A percentile compares a stretch with the other conserved stretches of the same genome.
These are phyloP conservation scores for Himantopus leucocephalus DNA, from an alignment of 2,113 vertebrate species.

Conservation along the genomic window DNA sequence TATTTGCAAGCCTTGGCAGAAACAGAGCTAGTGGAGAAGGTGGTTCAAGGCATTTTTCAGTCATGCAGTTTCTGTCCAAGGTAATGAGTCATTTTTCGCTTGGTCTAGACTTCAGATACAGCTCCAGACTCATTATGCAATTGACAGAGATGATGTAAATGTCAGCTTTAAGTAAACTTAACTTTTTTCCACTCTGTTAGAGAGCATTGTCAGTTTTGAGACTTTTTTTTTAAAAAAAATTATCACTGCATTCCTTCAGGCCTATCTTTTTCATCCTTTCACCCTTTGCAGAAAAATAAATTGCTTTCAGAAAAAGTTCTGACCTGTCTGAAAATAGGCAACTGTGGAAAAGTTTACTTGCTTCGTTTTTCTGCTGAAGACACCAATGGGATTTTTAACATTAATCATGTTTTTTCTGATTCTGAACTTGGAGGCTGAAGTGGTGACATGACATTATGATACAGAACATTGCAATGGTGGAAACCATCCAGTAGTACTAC, in stretches of 20 bases:
- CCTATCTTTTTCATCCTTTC: background rate
- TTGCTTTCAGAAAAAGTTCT: background rate
- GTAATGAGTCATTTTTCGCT: background rate
- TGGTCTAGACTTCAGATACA: background rate
- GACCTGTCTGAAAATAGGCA: background rate
- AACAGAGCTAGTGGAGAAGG: background rate
- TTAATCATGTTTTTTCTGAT: background rate
- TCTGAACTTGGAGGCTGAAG: background rate
- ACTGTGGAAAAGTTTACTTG: background rate
- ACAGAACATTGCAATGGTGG: background rate
- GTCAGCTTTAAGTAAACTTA: background rate
- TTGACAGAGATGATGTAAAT: background rate
- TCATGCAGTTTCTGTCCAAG: background rate
- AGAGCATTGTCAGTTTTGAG: background rate
- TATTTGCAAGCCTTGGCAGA: background rate
- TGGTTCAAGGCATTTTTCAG: background rate
- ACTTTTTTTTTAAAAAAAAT: background rate
- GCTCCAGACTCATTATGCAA: background rate
- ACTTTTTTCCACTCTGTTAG: background rate
- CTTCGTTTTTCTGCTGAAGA: background rate
- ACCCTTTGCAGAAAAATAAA: background rate
- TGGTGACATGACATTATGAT: background rate
- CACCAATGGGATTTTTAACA: background rate
- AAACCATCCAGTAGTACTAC: background rate
- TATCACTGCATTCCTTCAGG: background rate